These are phyloP conservation scores for Cydia strobilella DNA, from an alignment of 1,140 invertebrate genomes.

Conservation along the genomic window DNA sequence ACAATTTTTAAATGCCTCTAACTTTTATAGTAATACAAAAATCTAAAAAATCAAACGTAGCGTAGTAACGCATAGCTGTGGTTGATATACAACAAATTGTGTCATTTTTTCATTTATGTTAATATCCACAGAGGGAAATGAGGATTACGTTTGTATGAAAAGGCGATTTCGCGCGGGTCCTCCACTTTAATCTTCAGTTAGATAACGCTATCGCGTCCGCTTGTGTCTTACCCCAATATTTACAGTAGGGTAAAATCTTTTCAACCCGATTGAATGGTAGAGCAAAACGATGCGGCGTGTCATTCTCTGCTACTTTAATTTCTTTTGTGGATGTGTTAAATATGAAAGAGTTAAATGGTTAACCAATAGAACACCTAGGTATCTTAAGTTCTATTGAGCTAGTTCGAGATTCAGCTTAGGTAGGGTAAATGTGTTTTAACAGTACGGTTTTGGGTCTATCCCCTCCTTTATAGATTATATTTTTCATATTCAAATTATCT, in stretches of 20 bases:
- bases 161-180: no score
- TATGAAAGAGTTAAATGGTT: slow-evolving; percentile 5
- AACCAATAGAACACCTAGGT: slow-evolving; percentile 20
- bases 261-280: slow-evolving; percentile 11
- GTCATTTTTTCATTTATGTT: no score
- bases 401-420: neutral
- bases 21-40: no score
- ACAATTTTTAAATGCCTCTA: no score
- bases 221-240: neutral
- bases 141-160: no score
- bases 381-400: neutral
- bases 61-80: no score
- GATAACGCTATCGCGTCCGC: neutral
- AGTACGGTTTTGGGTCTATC: neutral
- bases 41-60: no score
- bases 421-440: neutral
- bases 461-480: neutral
- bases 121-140: no score
- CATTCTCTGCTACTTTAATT: slow-evolving; percentile 15
- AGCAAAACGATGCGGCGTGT: slow-evolving; percentile 21
- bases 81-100: no score
- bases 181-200: no score
- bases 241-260: slow-evolving; percentile 24
- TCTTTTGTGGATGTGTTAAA: slow-evolving; percentile 22
- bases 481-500: neutral